Percentiles rank a stretch among this genome's conserved stretches.
phyloP scores from a whole-genome alignment of 2,888 invertebrate species.

The Gonocerus acuteangulatus region DNA sequence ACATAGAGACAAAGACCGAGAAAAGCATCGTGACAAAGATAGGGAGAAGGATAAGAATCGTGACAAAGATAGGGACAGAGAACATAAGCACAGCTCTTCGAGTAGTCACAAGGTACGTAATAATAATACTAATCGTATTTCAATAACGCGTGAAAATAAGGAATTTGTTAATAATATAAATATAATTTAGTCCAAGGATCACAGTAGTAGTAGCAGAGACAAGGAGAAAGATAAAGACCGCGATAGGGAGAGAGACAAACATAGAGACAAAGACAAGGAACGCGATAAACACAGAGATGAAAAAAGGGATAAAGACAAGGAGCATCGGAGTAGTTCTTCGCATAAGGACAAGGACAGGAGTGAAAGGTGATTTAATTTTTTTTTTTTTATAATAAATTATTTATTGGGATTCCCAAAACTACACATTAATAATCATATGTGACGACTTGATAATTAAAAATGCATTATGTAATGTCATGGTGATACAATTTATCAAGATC shows the following conservation, averaged over 20 bases:
- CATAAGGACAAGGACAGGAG: conserved; percentile 48
- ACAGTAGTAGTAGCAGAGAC: conserved; percentile 43
- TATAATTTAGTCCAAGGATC: conserved; percentile 43
- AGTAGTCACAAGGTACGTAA: conserved; percentile 40
- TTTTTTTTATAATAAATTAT: no score
- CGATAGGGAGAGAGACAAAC: conserved; percentile 47
- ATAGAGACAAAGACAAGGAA: conserved; percentile 45
- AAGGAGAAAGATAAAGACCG: conserved; percentile 44
- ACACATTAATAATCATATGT: no score
- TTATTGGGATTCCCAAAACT: no score
- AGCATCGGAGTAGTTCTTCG: conserved; percentile 41
- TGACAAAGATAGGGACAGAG: conserved; percentile 45
- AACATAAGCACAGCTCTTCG: conserved; percentile 45
- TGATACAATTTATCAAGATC: no score
- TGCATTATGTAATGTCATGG: no score
- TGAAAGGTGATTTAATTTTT: neutral
- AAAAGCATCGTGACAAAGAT: conserved; percentile 43
- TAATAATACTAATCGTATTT: neutral
- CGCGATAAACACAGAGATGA: conserved; percentile 49
- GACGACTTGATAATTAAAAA: no score
- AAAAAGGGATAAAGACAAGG: conserved; percentile 45
- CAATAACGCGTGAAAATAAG: neutral
- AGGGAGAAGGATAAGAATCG: conserved; percentile 34
- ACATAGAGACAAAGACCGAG: conserved; percentile 46
- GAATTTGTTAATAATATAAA: neutral